Base-by-base conservation (phyloP, 2,888 invertebrate species). In the Tenthredo livida region DNA sequence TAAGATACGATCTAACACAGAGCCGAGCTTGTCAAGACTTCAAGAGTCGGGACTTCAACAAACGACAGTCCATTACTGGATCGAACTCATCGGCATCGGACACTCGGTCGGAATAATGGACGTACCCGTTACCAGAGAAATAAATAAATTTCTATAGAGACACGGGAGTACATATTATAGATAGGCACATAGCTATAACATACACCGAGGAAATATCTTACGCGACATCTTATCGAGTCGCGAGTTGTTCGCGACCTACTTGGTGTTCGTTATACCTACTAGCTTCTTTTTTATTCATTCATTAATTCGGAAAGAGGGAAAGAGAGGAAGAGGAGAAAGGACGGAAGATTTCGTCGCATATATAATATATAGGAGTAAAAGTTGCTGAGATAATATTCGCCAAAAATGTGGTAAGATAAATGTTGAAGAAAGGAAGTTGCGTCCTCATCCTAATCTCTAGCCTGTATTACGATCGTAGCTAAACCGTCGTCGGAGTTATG, bases 1-100 rank as follows among this genome's bases (percentile, higher is more conserved):
- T 86, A 86, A 89, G 90, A 89, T 90, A 88, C 86, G 87, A 89
- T 90, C 88, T 86, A 87, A 85, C 82, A 80, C 58, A 75, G 67
- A 43, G 43, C 12, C 37, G 21, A 50, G 67, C 15, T 65, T 65
- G 54, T 72, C 73, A 61, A 33, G 75, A 54, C 40, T 58, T 84
- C 37, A 9, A 50, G 37, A 73, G 25, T 47, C 67, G 82, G 65
- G 67, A 61, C 72, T 25, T 50, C 73, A 21, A 61, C 61, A 33
- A 80, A 54, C 33, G 80, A 80, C 43, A 47, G 29, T 75, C 75
- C 72, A 73, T 73, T 75, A 50, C 67, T 84, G 47, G 84, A 70
- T 29, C 70, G 84, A 84, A 47, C 40, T 29, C 54, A 58, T 84
- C 73, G 75, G 50, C n/a, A 6, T 47, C 70, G 80, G 80, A 70